Conservation (phyloP, 2,797 vertebrate genomes). For the Todus mexicanus region DNA sequence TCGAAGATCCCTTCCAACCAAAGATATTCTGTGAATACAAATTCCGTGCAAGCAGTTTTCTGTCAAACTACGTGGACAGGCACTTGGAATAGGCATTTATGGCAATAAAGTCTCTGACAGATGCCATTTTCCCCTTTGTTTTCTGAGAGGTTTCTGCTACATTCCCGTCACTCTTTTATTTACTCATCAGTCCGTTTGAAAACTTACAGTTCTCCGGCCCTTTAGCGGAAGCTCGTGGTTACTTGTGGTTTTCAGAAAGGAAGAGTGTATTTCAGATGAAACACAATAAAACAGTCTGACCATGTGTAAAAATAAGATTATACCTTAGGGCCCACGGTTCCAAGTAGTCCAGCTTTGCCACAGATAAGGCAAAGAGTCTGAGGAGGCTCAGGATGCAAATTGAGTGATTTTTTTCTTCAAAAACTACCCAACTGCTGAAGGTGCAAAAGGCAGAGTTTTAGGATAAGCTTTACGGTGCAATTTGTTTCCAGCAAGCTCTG, state of each 20-base stretch:
- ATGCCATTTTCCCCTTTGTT: not conserved
- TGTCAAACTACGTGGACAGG: not conserved
- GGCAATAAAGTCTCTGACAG: not conserved
- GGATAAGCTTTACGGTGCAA: not conserved
- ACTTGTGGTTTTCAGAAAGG: not conserved
- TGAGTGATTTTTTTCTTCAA: not conserved
- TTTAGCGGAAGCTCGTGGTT: not conserved
- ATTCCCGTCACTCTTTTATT: not conserved
- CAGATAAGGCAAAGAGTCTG: slow-evolving; percentile 14
- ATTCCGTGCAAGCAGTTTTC: not conserved
- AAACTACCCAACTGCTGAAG: not conserved
- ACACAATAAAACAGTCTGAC: not conserved
- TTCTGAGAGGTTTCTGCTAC: not conserved
- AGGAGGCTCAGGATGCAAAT: slow-evolving; percentile 19
- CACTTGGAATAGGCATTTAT: not conserved
- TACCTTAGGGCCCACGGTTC: not conserved
- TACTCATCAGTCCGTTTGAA: not conserved
- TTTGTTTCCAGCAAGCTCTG: slow-evolving; percentile 17
- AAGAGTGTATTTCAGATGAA: not conserved
- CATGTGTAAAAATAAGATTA: slow-evolving; percentile 54
- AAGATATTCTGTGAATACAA: no score
- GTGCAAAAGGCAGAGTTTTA: slow-evolving; percentile 28
- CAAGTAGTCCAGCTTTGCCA: not conserved
- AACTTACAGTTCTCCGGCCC: not conserved
- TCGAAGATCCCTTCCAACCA: no score